Evolutionary conservation across 2,797 vertebrate genomes (phyloP).

Genomic region (Rousettus madagascariensis): DNA sequence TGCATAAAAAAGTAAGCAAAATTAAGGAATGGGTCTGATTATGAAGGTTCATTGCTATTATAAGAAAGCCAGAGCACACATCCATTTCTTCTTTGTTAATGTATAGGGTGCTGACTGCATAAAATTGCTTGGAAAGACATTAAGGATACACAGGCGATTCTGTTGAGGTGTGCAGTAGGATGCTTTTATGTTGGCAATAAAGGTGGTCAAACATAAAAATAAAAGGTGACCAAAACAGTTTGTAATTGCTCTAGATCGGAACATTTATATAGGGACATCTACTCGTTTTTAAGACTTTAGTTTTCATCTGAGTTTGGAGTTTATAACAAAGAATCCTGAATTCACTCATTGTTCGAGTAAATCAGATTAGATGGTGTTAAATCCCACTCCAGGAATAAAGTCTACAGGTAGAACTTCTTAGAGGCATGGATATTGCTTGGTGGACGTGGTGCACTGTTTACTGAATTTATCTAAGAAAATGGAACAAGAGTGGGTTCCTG

Average conservation of each 20-base stretch:
- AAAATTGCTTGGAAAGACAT: constrained; percentile 62
- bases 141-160: constrained; percentile 33
- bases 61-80: constrained; percentile 49
- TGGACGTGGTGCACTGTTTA: not conserved
- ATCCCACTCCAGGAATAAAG: not conserved
- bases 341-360: not conserved
- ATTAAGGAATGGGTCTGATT: constrained; percentile 70
- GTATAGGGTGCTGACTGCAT: constrained; percentile 65
- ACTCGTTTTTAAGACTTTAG: not conserved
- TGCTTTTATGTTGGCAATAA: constrained; percentile 64
- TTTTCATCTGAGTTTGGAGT: constrained; percentile 5
- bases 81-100: constrained; percentile 50
- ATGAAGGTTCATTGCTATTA: constrained; percentile 58
- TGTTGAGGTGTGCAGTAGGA: constrained; percentile 63
- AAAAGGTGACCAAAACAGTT: not conserved
- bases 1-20: constrained; percentile 69
- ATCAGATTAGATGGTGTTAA: constrained; percentile 4
- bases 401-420: not conserved
- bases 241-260: not conserved
- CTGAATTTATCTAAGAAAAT: constrained; percentile 25
- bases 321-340: not conserved
- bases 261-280: not conserved
- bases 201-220: constrained; percentile 25
- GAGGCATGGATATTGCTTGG: not conserved
- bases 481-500: not conserved